These are phyloP conservation scores for Drosophila anceps DNA, from an alignment of 2,888 invertebrate species.

Conservation along the genomic window DNA sequence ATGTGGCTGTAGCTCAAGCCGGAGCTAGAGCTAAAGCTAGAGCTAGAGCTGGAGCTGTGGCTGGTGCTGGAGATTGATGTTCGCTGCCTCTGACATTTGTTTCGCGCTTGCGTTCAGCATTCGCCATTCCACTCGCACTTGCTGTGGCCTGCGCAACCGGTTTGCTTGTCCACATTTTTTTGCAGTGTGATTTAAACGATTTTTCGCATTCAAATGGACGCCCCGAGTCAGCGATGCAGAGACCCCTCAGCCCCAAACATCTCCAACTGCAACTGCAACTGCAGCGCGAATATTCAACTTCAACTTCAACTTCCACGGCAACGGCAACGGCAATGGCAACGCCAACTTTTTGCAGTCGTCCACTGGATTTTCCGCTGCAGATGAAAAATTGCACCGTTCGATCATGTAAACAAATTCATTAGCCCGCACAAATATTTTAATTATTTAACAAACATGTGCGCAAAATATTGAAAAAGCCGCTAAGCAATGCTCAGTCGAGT, in stretches of 20 bases:
- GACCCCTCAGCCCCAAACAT: slow-evolving; percentile 17
- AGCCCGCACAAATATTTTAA: slow-evolving; percentile 77
- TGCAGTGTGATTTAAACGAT: slow-evolving; percentile 73
- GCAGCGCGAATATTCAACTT: slow-evolving; percentile 1
- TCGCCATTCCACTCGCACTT: slow-evolving; percentile 60
- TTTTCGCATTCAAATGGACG: slow-evolving; percentile 64
- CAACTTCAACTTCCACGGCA: slow-evolving; percentile 3
- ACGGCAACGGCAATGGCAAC: slow-evolving; percentile 1
- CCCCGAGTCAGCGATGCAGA: slow-evolving; percentile 35
- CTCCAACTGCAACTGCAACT: slow-evolving; percentile 8
- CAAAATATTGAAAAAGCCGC: slow-evolving; percentile 34
- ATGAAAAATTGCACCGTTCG: slow-evolving; percentile 75
- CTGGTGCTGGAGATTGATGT: slow-evolving; percentile 74
- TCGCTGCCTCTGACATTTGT: slow-evolving; percentile 80
- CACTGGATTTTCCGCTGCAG: slow-evolving; percentile 68
- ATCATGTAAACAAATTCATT: slow-evolving; percentile 81
- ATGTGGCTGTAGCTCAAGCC: slow-evolving; percentile 23
- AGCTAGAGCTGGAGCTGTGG: slow-evolving; percentile 7
- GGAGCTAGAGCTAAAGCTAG: slow-evolving; percentile 6
- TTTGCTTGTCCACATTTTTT: slow-evolving; percentile 65
- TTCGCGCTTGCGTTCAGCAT: slow-evolving; percentile 69
- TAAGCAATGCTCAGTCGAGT: slow-evolving; percentile 25
- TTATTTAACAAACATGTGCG: slow-evolving; percentile 61
- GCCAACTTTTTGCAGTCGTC: slow-evolving; percentile 23
- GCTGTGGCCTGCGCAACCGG: slow-evolving; percentile 49